phyloP scores from a whole-genome alignment of 2,797 vertebrate species.

The Sebastes minor region DNA sequence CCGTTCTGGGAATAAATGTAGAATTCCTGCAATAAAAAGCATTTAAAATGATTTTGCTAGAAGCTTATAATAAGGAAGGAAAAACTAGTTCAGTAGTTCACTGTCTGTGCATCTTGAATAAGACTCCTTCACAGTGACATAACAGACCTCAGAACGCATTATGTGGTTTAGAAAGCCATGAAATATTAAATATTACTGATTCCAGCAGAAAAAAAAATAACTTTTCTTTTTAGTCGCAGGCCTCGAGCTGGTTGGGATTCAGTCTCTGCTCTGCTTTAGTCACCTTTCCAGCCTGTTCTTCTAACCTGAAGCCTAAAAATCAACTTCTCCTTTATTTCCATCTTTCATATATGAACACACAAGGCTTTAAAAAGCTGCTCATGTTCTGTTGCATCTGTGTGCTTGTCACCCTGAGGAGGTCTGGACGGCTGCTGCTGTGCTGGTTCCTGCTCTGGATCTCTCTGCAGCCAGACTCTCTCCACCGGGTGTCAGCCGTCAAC shows the following conservation, averaged over 20 bases:
- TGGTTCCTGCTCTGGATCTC: constrained; percentile 53
- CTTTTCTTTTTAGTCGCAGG: background rate
- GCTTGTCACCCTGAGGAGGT: constrained; percentile 9
- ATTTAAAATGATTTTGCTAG: background rate
- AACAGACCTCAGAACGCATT: background rate
- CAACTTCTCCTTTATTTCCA: background rate
- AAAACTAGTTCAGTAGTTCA: too few species aligned
- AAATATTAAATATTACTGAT: background rate
- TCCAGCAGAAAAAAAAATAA: too few species aligned
- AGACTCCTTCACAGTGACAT: background rate
- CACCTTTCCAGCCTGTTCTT: background rate
- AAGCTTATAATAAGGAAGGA: background rate
- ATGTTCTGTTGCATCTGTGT: background rate
- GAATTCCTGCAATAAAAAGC: background rate
- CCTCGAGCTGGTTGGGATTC: background rate
- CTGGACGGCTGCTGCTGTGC: constrained; percentile 8
- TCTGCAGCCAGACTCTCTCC: constrained; percentile 36
- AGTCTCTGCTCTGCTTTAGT: background rate
- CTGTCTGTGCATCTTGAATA: background rate
- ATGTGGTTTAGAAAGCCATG: background rate
- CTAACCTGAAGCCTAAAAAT: background rate
- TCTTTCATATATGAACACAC: background rate
- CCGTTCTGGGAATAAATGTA: background rate
- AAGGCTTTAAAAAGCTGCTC: background rate
- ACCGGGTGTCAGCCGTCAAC: constrained; percentile 67